Evolutionary conservation across 1,140 invertebrate genomes (phyloP).

Genomic region (Diorhabda carinulata): DNA sequence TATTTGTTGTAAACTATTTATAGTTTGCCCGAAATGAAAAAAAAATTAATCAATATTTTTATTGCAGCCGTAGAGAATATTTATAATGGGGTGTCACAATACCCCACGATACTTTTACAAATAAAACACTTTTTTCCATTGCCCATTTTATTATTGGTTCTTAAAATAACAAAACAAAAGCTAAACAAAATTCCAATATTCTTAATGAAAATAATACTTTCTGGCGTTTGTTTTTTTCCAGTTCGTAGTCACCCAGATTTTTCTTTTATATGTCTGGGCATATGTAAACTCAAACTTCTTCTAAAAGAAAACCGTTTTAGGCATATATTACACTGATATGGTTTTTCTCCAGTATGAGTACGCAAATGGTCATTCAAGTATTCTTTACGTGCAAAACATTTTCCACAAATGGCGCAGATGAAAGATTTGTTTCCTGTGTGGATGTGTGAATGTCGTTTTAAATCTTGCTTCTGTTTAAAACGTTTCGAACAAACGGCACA

Average conservation of each 20-base stretch:
- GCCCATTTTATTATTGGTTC: too few relatives aligned
- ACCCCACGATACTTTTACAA: too few relatives aligned
- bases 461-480: background rate
- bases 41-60: too few relatives aligned
- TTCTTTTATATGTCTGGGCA: background rate
- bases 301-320: background rate
- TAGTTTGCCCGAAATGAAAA: too few relatives aligned
- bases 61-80: too few relatives aligned
- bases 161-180: too few relatives aligned
- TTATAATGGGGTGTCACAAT: too few relatives aligned
- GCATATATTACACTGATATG: constrained; percentile 1
- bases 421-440: constrained; percentile 5
- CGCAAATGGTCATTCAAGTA: background rate
- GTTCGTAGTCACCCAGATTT: background rate
- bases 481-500: background rate
- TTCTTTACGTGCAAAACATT: constrained; percentile 1
- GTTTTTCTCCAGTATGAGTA: constrained; percentile 10
- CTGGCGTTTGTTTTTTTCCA: too few relatives aligned
- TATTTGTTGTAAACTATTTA: too few relatives aligned
- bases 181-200: too few relatives aligned
- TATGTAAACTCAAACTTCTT: background rate
- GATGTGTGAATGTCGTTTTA: background rate
- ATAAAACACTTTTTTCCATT: too few relatives aligned
- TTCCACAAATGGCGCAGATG: background rate
- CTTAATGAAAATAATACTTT: too few relatives aligned